Percentiles rank a stretch among this genome's conserved stretches.
These are phyloP conservation scores for Scylla paramamosain DNA, from an alignment of 1,140 invertebrate genomes.

Conservation along the genomic window DNA sequence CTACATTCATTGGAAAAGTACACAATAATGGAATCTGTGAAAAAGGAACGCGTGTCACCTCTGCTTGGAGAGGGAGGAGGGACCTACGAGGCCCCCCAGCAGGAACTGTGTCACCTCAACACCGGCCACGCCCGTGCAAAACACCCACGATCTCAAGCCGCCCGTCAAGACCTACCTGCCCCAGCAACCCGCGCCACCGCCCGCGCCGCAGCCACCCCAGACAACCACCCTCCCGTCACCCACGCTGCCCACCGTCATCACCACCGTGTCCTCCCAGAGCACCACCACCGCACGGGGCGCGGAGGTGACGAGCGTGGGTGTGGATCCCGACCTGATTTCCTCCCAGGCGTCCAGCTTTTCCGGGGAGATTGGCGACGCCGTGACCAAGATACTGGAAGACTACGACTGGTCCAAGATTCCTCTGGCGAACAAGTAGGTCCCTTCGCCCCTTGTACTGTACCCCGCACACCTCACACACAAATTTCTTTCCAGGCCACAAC, in stretches of 20 bases:
- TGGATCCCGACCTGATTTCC: background rate
- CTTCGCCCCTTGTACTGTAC: background rate
- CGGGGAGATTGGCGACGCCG: slow-evolving; percentile 86
- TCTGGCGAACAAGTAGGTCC: slow-evolving; percentile 86
- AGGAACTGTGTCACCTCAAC: background rate
- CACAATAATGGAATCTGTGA: slow-evolving; percentile 62
- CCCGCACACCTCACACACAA: background rate
- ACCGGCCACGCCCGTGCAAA: background rate
- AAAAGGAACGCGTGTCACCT: slow-evolving; percentile 67
- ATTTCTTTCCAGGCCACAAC: background rate
- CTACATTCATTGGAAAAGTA: no score
- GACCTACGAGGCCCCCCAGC: background rate
- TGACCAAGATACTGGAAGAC: slow-evolving; percentile 88
- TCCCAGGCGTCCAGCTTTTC: slow-evolving; percentile 48
- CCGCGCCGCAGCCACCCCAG: background rate
- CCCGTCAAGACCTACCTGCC: slow-evolving; percentile 19
- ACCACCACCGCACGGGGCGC: background rate
- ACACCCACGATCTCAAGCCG: slow-evolving; percentile 46
- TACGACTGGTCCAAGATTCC: slow-evolving; percentile 94
- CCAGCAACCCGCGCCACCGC: background rate
- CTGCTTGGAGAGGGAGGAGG: slow-evolving; percentile 38
- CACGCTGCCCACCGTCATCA: slow-evolving; percentile 35
- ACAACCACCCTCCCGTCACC: slow-evolving; percentile 15
- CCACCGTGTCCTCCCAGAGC: slow-evolving; percentile 9
- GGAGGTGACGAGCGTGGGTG: background rate